Conservation (phyloP, 2,113 vertebrate genomes). For the Zingel zingel region DNA sequence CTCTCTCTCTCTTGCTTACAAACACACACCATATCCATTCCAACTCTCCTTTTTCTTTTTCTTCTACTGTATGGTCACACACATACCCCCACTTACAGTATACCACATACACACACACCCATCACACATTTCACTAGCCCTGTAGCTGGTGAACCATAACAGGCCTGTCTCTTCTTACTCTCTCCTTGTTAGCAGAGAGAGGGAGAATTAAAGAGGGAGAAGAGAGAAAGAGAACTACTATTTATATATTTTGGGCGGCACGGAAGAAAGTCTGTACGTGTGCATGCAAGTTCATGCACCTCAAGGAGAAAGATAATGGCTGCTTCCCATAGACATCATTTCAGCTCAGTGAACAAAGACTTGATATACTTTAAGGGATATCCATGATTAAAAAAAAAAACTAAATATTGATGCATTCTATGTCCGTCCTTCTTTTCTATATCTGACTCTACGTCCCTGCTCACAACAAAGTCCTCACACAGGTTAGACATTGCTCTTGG, state of each 20-base stretch:
- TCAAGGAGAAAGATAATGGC: constrained; percentile 21
- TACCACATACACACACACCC: constrained; percentile 40
- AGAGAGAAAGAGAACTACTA: constrained; percentile 25
- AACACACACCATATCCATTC: constrained; percentile 8
- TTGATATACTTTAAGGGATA: background rate
- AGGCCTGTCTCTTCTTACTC: constrained; percentile 39
- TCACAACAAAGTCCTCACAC: constrained; percentile 5
- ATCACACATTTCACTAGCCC: constrained; percentile 59
- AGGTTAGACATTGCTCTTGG: constrained; percentile 5
- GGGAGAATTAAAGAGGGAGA: background rate
- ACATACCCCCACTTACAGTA: constrained; percentile 19
- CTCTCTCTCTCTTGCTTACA: constrained; percentile 9
- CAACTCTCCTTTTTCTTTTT: background rate
- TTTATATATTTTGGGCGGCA: constrained; percentile 13
- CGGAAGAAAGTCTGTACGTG: background rate
- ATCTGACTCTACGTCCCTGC: too few species aligned
- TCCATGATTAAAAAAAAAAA: background rate
- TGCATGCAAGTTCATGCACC: constrained; percentile 16
- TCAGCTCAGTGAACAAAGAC: constrained; percentile 20
- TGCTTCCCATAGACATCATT: constrained; percentile 3
- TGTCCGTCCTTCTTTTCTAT: background rate
- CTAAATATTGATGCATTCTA: background rate
- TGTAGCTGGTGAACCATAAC: constrained; percentile 59
- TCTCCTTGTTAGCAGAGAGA: constrained; percentile 60
- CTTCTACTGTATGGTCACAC: constrained; percentile 28